Base-by-base conservation (phyloP, 1,140 invertebrate species). In the Oscheius sp. region DNA sequence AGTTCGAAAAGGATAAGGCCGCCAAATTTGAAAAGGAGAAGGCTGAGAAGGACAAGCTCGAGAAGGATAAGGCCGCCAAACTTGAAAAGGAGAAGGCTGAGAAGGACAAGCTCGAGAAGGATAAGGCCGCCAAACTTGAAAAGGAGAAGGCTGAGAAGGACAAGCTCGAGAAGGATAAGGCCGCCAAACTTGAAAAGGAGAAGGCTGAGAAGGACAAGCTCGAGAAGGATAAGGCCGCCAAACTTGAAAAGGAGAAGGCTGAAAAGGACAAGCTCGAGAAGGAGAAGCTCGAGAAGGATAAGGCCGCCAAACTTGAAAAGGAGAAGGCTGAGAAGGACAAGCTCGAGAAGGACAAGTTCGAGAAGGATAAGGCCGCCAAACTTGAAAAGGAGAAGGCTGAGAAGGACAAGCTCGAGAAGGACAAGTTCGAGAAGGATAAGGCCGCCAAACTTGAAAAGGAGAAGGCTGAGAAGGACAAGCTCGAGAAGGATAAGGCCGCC, bases 91-190 rank as follows among this genome's bases (percentile, higher is more conserved):
- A 55, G 7, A 55, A 55, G 49, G 4, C 49, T 26, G 49, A 55
- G 15, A 55, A 55, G 49, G 7, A 7, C 7, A 55, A 55, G 23
- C 7, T 23, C 23, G 49, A 55, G 49, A 55, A 55, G 49, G 49
- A 55, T 7, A 55, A 55, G 49, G 23, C 49, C 49, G 49, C n/a
- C n/a, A n/a, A n/a, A n/a, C n/a, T n/a, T n/a, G n/a, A 55, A 26
- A 55, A 55, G 49, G 49, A 55, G 7, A 55, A 55, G 49, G 49
- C 49, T 23, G 49, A 55, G 23, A 55, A 55, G 49, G 49, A 55
- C 49, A 55, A 55, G 49, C 7, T 23, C 23, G 49, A 23, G 23
- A 55, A 55, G 23, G 49, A 55, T 7, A 55, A 55, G 49, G 23
- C 49, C 49, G 49, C 15, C 49, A 55, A n/a, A n/a, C n/a, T n/a